Evolutionary conservation across 1,140 invertebrate genomes (phyloP).

Genomic region (Achatina immaculata): DNA sequence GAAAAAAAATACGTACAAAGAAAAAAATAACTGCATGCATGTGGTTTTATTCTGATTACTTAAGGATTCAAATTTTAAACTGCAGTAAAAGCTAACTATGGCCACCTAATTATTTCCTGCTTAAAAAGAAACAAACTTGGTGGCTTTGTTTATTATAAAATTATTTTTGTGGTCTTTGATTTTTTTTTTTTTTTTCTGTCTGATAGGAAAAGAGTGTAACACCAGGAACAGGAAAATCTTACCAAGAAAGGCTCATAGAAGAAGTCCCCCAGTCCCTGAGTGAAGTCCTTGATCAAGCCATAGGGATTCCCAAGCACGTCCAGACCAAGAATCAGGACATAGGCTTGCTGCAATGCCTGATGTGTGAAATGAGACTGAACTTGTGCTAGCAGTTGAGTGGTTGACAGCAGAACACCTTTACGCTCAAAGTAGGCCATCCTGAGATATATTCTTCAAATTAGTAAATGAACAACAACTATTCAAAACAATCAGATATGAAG

Average conservation of each 20-base stretch:
- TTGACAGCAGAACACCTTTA: slow-evolving; percentile 59
- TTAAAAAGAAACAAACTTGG: no score
- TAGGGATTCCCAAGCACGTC: slow-evolving; percentile 74
- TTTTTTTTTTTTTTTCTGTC: no score
- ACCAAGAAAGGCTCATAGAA: slow-evolving; percentile 73
- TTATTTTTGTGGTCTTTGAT: no score
- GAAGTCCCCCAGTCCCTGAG: slow-evolving; percentile 71
- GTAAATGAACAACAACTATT: background rate
- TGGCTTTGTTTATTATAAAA: no score
- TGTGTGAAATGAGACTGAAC: slow-evolving; percentile 68
- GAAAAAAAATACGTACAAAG: no score
- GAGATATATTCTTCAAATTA: slow-evolving; percentile 1
- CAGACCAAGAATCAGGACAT: slow-evolving; percentile 72
- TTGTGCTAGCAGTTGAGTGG: slow-evolving; percentile 58
- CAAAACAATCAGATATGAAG: background rate
- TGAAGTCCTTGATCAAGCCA: slow-evolving; percentile 71
- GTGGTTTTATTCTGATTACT: no score
- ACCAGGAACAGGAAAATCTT: slow-evolving; percentile 7
- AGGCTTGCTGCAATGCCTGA: slow-evolving; percentile 71
- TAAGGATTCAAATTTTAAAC: no score
- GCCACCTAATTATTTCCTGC: no score
- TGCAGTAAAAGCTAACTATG: no score
- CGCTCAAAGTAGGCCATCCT: slow-evolving; percentile 69
- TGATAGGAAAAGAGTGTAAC: no score
- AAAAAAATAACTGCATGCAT: no score